Base-by-base conservation (phyloP, 2,797 vertebrate genomes). In the Mionectes olivaceus region DNA sequence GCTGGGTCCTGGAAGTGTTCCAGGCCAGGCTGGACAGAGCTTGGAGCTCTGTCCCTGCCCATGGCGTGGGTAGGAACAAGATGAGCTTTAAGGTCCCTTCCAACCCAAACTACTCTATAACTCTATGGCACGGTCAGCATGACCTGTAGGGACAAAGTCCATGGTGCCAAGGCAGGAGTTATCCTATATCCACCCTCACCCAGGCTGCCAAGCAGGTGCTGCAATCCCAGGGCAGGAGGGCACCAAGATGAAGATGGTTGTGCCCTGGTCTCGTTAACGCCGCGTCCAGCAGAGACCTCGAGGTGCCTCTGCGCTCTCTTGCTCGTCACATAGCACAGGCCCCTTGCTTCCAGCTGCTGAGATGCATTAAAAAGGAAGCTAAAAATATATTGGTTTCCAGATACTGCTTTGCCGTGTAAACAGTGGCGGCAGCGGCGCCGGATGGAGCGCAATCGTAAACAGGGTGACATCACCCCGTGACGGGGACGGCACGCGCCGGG, bases 301-400 rank as follows among this genome's bases (percentile, higher is more conserved):
- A 75, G 69, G 87, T 69, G 55, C 27, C 69, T 81, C 53, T 22
- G 60, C n/a, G 37, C 41, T 84, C 60, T 82, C 10, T n/a, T 10
- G 44, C 71, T 43, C 0, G 0, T 52, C 79, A 15, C 44, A 24
- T 32, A 67, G 32, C 37, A 3, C 71, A 78, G 55, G 65, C 92
- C 88, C 89, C 75, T 93, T 3, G 0, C 59, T 93, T 91, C 93
- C 93, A 97, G 94, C 94, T 95, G 93, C 92, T 82, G 85, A 74
- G 85, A 79, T 65, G 67, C 90, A 35, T 94, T 91, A 87, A 59
- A 37, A 90, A 63, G 67, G 59, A 84, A 87, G 75, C 94, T 96
- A 93, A 93, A 97, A 95, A 96, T 94, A 90, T 11, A 23, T 3
- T 28, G 78, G 75, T 80, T 89, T 92, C 89, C 92, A 93, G 84